A percentile compares a stretch with the other conserved stretches of the same genome.
These are phyloP conservation scores for Nemoura dubitans DNA, from an alignment of 2,888 invertebrate species.

Conservation along the genomic window DNA sequence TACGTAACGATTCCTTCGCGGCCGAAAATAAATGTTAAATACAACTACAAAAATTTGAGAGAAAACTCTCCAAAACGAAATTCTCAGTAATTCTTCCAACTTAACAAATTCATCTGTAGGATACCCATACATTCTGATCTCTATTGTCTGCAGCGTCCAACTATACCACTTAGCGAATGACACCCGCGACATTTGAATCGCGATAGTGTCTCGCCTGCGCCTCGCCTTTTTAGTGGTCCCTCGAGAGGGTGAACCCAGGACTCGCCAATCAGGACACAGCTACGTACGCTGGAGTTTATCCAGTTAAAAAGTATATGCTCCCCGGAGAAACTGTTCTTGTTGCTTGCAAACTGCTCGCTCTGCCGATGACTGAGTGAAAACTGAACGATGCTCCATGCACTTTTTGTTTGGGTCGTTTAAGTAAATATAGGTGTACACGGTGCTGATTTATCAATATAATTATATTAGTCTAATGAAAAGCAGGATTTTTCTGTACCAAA, in stretches of 20 bases:
- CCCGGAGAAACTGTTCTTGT: neutral
- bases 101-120: no score
- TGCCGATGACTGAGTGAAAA: neutral
- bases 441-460: no score
- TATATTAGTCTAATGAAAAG: no score
- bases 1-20: no score
- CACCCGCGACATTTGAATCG: neutral
- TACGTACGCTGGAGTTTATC: neutral
- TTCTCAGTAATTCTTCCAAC: no score
- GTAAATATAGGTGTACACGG: no score
- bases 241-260: neutral
- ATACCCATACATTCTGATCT: neutral
- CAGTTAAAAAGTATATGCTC: neutral
- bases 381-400: neutral
- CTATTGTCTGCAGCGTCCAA: neutral
- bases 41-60: no score
- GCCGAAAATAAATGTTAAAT: no score
- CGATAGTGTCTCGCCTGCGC: neutral
- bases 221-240: neutral
- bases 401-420: no score
- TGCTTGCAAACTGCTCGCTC: neutral
- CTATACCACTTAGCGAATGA: neutral
- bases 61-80: no score
- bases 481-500: no score
- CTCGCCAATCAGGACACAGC: neutral